Base-by-base conservation (phyloP, 2,888 invertebrate genomes). In the Amphiduros pacificus region DNA sequence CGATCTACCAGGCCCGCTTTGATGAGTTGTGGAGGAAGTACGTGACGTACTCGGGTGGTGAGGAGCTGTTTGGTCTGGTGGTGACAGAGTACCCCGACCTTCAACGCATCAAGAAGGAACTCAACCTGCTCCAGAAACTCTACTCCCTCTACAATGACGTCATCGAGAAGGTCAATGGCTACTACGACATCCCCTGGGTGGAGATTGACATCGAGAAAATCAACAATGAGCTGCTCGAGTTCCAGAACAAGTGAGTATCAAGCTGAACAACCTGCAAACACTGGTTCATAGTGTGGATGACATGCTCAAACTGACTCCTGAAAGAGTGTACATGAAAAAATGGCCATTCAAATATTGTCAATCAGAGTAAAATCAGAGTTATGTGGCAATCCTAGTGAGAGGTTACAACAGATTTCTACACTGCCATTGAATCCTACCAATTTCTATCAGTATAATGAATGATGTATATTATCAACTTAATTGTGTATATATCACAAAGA, bases 181-280 rank as follows among this genome's bases (percentile, higher is more conserved):
- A 97, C 81, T 94, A 96, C 77, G 96, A 96, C 74, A 96, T 97
- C 74, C 91, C 94, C 0, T 96, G 97, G 97, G 91, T 91, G 44
- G 95, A 96, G 74, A 89, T 94, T 4, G 94, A 97, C 77, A 95
- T 97, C 69, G 96, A 97, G 81, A 94, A 95, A 80, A 97, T 97
- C 71, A 97, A 96, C 81, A 94, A 93, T 77, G 96, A 97, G 77
- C 85, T 97, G 14, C 91, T 96, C 89, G 97, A 97, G 79, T 97
- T 97, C 83, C 96, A 97, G 85, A 96, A 96, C 81, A 89, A 88
- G 89, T 90, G 79, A 70, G 71, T 61, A 36, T 52, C 14, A 6
- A 11, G 24, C 9, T 49, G 14, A 20, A 14, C 9, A 36, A 36
- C 14, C 20, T 51, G 14, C 9, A 24, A n/a, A 27, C 14, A 49